A percentile compares a stretch with the other conserved stretches of the same genome.
phyloP scores from a whole-genome alignment of 2,888 invertebrate species.

The Apeira syringaria region DNA sequence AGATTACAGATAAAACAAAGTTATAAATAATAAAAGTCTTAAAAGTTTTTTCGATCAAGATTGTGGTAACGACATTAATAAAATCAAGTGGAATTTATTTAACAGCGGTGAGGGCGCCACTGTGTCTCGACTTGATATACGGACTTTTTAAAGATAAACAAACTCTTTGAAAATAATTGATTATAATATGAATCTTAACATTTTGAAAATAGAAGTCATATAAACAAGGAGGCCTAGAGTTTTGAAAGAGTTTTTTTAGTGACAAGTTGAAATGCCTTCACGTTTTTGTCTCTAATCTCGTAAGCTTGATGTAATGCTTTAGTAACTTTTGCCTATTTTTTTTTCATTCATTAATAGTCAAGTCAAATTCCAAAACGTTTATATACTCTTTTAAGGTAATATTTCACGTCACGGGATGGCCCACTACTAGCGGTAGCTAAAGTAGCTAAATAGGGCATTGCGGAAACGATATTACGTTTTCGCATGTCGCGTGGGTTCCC shows the following conservation, averaged over 20 bases:
- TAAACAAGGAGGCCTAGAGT: background rate
- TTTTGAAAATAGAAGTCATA: conserved; percentile 1
- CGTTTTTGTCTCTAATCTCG: conserved; percentile 17
- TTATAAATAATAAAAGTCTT: conserved; percentile 79
- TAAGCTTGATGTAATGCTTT: conserved; percentile 8
- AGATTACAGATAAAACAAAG: conserved; percentile 37
- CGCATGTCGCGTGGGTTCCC: no score
- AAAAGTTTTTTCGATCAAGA: conserved; percentile 75
- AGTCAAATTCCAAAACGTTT: no score
- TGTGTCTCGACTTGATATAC: conserved; percentile 64
- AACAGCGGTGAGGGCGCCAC: conserved; percentile 67
- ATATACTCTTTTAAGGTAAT: no score
- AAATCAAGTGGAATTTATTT: conserved; percentile 72
- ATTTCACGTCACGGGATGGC: no score
- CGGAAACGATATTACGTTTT: no score
- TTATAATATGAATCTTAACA: conserved; percentile 14
- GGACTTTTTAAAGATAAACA: conserved; percentile 41
- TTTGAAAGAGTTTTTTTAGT: conserved; percentile 4
- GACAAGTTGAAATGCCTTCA: conserved; percentile 30
- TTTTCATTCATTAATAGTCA: conserved; percentile 6
- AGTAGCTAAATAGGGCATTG: no score
- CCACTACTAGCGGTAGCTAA: no score
- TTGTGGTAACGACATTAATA: conserved; percentile 76
- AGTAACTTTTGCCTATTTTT: background rate
- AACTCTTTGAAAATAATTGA: conserved; percentile 24